phyloP scores from a whole-genome alignment of 1,140 invertebrate genomes.

The Coenobita brevimanus region DNA sequence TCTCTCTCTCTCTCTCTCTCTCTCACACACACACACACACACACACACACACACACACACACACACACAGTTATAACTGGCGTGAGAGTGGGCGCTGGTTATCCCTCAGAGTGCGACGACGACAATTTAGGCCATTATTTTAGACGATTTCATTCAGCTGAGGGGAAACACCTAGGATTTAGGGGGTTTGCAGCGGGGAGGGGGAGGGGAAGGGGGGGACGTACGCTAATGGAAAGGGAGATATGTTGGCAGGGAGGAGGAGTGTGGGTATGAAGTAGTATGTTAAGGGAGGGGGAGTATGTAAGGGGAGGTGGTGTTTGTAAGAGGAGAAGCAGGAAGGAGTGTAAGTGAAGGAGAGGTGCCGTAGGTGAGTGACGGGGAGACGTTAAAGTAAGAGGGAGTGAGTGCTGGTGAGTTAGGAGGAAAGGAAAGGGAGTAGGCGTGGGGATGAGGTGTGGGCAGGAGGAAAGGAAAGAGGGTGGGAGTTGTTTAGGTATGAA shows the following conservation, averaged over 20 bases:
- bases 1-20: neutral
- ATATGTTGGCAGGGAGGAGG: neutral
- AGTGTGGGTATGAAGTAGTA: neutral
- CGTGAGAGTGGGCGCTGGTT: too few species aligned
- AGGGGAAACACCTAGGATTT: too few species aligned
- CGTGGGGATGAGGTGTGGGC: neutral
- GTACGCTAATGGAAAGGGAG: neutral
- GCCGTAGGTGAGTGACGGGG: neutral
- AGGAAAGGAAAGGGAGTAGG: neutral
- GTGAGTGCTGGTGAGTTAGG: neutral
- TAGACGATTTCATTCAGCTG: too few species aligned
- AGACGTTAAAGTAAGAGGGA: neutral
- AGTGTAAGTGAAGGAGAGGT: neutral
- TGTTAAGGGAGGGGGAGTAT: too few species aligned
- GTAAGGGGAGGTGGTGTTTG: neutral
- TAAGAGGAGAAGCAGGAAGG: neutral
- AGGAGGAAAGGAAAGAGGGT: neutral
- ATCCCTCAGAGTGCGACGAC: too few species aligned
- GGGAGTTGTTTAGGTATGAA: neutral
- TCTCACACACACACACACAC: neutral
- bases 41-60: constrained; percentile 18
- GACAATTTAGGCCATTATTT: too few species aligned
- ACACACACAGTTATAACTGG: neutral
- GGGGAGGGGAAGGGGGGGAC: neutral
- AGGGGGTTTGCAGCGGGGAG: neutral